Base-by-base conservation (phyloP, 2,888 invertebrate genomes). In the Antheraea yamamai region DNA sequence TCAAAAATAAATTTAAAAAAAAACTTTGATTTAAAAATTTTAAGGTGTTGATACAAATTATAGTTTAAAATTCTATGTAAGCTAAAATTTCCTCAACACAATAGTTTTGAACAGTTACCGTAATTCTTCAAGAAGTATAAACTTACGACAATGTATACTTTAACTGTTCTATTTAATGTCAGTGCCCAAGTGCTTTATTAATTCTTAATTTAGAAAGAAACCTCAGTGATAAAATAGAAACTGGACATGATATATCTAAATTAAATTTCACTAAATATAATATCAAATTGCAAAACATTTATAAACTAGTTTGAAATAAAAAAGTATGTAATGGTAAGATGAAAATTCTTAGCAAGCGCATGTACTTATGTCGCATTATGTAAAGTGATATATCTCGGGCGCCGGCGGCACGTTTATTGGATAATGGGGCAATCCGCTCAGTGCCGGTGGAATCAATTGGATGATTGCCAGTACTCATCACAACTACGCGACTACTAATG, bases 351-450 rank as follows among this genome's bases (percentile, higher is more conserved):
- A 23, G 39, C 70, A 70, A 70, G 39, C 20, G 20, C 23, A 75
- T 55, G 72, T 71, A 61, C 79, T 81, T 79, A 79, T 80, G 74
- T 80, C 80, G 78, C 78, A 77, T 81, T 83, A 86, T 85, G 85
- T 81, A 82, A 84, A 82, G 79, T 80, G 80, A 76, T 79, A 80
- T 77, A 76, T 80, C 81, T 78, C 83, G 83, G 87, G 88, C 88
- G 89, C 88, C 83, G 82, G 81, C 84, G 84, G 82, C 87, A 85
- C 86, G 88, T 87, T 87, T 88, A 93, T 93, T 92, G 89, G 86
- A 91, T 93, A 92, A 93, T 90, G 88, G 89, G 88, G 86, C 86
- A 86, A 90, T 91, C 91, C 87, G 80, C 83, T 82, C 87, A 86
- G 89, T 84, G 80, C 83, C 85, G 85, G 83, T 86, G 87, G 85